Percentiles rank a stretch among this genome's conserved stretches.
Conservation (phyloP, 2,797 vertebrate genomes). For the Triplophysa yarkandensis region DNA sequence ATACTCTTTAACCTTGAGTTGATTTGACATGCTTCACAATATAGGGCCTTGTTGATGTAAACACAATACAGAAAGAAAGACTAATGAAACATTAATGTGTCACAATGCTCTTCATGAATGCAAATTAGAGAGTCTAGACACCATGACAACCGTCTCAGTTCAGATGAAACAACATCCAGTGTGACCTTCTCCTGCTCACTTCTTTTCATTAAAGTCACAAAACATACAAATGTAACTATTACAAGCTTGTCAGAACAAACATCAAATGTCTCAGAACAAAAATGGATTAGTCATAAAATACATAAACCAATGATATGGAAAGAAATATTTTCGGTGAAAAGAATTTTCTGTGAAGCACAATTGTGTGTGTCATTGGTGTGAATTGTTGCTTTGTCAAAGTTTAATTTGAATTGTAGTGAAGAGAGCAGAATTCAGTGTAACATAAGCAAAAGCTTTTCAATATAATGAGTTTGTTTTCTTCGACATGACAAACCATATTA, state of each 20-base stretch:
- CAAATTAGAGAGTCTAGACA: conserved; percentile 12
- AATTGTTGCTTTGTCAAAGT: no score
- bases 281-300: no score
- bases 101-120: conserved; percentile 8
- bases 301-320: no score
- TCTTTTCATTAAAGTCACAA: neutral
- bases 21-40: neutral
- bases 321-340: no score
- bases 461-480: neutral
- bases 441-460: neutral
- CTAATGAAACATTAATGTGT: neutral
- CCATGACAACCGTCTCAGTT: conserved; percentile 5
- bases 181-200: conserved; percentile 19
- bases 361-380: no score
- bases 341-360: no score
- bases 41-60: neutral
- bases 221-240: neutral
- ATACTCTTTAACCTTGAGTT: neutral
- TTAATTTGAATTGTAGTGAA: neutral
- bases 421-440: neutral
- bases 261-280: no score
- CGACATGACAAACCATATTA: neutral
- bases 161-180: conserved; percentile 7
- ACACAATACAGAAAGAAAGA: neutral
- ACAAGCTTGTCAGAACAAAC: no score